A percentile compares a stretch with the other conserved stretches of the same genome.
These are phyloP conservation scores for Macroramphosus scolopax DNA, from an alignment of 2,797 vertebrate genomes.

Conservation along the genomic window DNA sequence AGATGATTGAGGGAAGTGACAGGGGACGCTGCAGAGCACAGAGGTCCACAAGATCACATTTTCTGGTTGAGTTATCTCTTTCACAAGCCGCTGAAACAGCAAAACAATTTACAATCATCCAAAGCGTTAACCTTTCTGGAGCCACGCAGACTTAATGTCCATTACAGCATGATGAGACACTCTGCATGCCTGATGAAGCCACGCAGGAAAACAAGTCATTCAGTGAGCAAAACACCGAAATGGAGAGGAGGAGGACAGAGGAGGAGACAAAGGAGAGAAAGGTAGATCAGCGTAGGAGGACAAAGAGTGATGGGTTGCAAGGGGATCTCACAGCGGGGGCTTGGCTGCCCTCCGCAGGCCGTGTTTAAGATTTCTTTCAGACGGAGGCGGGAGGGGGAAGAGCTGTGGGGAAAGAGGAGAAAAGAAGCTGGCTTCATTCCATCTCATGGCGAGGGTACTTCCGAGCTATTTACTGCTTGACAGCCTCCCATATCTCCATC, in stretches of 20 bases:
- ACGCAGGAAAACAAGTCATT: slow-evolving; percentile 30
- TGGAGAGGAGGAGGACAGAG: not conserved
- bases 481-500: slow-evolving; percentile 65
- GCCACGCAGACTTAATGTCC: slow-evolving; percentile 51
- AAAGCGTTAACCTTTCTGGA: slow-evolving; percentile 74
- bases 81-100: slow-evolving; percentile 62
- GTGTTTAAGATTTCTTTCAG: slow-evolving; percentile 8
- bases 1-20: slow-evolving; percentile 47
- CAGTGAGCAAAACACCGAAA: slow-evolving; percentile 34
- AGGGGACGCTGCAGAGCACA: slow-evolving; percentile 21
- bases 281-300: too few species aligned
- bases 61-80: slow-evolving; percentile 69
- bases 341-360: slow-evolving; percentile 12
- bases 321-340: not conserved
- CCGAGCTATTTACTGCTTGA: slow-evolving; percentile 71
- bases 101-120: slow-evolving; percentile 75
- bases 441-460: slow-evolving; percentile 57
- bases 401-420: slow-evolving; percentile 1
- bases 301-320: slow-evolving; percentile 28
- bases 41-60: slow-evolving; percentile 58
- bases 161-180: slow-evolving; percentile 46
- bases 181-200: slow-evolving; percentile 60
- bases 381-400: slow-evolving; percentile 11
- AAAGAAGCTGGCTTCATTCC: slow-evolving; percentile 43
- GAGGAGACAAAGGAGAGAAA: not conserved